A percentile compares a stretch with the other conserved stretches of the same genome.
phyloP scores from a whole-genome alignment of 2,888 invertebrate genomes.

The Pollenia amentaria region DNA sequence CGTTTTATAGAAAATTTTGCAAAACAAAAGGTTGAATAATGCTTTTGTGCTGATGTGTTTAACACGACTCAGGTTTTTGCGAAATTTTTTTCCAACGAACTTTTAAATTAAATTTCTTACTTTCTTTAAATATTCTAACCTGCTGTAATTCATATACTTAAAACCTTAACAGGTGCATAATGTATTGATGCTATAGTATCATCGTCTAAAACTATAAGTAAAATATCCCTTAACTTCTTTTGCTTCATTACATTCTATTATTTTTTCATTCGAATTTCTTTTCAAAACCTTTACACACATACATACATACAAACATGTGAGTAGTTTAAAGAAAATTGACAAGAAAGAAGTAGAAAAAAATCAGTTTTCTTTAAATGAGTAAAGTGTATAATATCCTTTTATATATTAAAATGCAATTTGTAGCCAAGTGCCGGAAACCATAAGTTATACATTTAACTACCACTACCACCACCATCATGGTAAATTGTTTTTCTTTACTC shows the following conservation, averaged over 20 bases:
- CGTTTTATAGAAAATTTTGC: no score
- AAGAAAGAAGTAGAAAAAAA: constrained; percentile 29
- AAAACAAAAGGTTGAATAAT: no score
- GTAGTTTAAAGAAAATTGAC: neutral
- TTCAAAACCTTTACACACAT: neutral
- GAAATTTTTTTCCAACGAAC: no score
- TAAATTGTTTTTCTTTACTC: neutral
- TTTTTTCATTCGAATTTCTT: neutral
- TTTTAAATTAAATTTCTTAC: no score
- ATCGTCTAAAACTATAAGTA: no score
- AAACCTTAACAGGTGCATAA: no score
- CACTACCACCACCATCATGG: constrained; percentile 4
- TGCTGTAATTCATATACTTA: no score
- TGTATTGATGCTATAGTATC: no score
- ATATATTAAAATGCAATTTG: constrained; percentile 71
- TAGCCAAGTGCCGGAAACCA: constrained; percentile 73
- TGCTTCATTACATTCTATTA: neutral
- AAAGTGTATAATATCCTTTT: constrained; percentile 68
- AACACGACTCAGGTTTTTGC: no score
- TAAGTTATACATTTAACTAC: constrained; percentile 64
- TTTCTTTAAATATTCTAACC: no score
- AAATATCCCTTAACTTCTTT: neutral
- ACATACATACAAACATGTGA: neutral
- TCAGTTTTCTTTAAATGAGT: constrained; percentile 56
- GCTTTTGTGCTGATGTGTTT: no score